Evolutionary conservation across 2,888 invertebrate species (phyloP), one percentile per base, ranked within the genome.

Genomic region (Boloria euphrosyne): DNA sequence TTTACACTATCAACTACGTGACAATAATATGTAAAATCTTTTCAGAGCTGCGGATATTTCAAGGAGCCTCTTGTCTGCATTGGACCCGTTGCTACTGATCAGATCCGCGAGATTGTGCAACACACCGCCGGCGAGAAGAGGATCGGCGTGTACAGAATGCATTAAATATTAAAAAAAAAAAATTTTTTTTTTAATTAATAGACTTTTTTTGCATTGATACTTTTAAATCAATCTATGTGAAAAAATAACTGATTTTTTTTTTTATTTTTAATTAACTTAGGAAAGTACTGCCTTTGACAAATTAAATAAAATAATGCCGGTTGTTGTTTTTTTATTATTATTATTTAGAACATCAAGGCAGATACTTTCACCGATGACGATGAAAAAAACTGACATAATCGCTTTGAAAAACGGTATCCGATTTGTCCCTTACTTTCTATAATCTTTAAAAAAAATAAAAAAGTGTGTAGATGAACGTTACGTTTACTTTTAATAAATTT

Each of bases 31-130:
- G 49, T 27, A 38, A 17, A 65, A 51, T 71, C 71, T 64, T 16
- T 66, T 80, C 88, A 96, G 96, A 95, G 96, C 73, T 97, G 97
- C 89, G 96, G 96, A n/a, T 97, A 97, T 87, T 97, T 97, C 94
- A 97, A 96, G 82, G 97, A 97, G 79, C 96, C 97, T 0, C 91
- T 97, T 57, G 95, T 96, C 18, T 97, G 97, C 93, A 96, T 97
- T 79, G 97, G 97, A 0, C 96, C 96, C 0, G 96, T 97, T 0
- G 96, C 96, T 7, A 94, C 95, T 2, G 96, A 96, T 78, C 96
- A 96, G 82, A 94, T 96, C 65, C 89, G 90, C 53, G 92, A 93
- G 66, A 93, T 92, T 66, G 94, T 96, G 0, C 95, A 96, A 78
- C 96, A 96, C 81, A 96, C 96, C 4, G 95, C 96, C 59, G 96